Conservation (phyloP, 2,113 vertebrate species). For the Collichthys lucidus region DNA sequence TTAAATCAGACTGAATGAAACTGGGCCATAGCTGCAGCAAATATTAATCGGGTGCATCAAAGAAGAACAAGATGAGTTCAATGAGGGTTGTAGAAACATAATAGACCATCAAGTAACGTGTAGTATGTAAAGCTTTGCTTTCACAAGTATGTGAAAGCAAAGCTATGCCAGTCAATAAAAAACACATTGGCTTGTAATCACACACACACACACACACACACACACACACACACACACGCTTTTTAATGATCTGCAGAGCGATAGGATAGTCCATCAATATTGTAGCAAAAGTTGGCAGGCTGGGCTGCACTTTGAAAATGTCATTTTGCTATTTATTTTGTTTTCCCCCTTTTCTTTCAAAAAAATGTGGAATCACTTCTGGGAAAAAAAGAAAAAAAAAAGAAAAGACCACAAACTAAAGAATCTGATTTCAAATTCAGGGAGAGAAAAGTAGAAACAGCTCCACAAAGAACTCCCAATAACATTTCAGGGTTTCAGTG, state of each 20-base stretch:
- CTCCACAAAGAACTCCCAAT: background rate
- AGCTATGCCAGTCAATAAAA: background rate
- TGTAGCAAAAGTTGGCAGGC: conserved; percentile 6
- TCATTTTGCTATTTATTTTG: background rate
- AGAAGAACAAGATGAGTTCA: background rate
- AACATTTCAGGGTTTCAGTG: background rate
- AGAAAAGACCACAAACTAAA: background rate
- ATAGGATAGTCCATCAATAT: background rate
- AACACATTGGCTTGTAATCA: background rate
- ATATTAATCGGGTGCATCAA: conserved; percentile 10
- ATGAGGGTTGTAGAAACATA: background rate
- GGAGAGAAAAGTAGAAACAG: background rate
- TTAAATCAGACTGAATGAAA: background rate
- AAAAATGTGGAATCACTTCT: background rate
- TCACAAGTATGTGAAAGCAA: background rate
- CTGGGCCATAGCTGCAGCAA: background rate
- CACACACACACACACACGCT: background rate
- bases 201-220: background rate
- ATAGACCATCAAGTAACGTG: background rate
- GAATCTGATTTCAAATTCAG: background rate
- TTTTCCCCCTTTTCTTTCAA: background rate
- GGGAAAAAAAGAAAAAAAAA: background rate
- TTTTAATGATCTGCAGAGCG: background rate
- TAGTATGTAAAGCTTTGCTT: too few relatives aligned
- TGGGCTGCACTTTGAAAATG: too few relatives aligned